These are phyloP conservation scores for Boleophthalmus pectinirostris DNA, from an alignment of 2,113 vertebrate genomes.

Conservation along the genomic window DNA sequence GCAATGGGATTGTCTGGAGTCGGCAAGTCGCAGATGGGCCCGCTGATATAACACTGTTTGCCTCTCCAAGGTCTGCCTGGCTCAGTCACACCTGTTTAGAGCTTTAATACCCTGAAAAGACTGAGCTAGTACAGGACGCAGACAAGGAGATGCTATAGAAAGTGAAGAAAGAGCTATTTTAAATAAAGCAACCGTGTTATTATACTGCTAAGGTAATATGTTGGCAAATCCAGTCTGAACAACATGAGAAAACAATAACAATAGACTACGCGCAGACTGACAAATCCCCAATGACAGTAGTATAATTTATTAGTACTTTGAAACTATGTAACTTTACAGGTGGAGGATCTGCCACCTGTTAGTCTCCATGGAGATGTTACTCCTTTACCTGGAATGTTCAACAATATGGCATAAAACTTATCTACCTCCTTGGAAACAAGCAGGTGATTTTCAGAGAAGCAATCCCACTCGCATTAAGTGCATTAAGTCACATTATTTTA, in stretches of 20 bases:
- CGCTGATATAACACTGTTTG: constrained; percentile 74
- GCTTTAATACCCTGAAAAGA: constrained; percentile 74
- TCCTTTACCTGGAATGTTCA: too few relatives aligned
- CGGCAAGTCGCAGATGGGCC: constrained; percentile 74
- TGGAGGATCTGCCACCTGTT: too few relatives aligned
- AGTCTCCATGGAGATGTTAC: too few relatives aligned
- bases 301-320: too few relatives aligned
- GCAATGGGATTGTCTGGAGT: constrained; percentile 81
- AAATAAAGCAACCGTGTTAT: constrained; percentile 54
- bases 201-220: constrained; percentile 51
- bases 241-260: constrained; percentile 61
- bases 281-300: background rate
- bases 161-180: constrained; percentile 60
- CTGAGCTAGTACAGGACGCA: constrained; percentile 66
- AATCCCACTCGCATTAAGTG: too few relatives aligned
- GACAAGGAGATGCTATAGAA: constrained; percentile 64
- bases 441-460: too few relatives aligned
- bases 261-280: background rate
- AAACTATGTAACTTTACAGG: too few relatives aligned
- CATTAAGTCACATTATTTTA: too few relatives aligned
- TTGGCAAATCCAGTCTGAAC: constrained; percentile 67
- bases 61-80: constrained; percentile 70
- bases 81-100: constrained; percentile 79
- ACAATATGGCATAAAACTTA: too few relatives aligned
- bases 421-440: too few relatives aligned